A percentile compares a stretch with the other conserved stretches of the same genome.
phyloP scores from a whole-genome alignment of 2,113 vertebrate genomes.

The Microtus richardsoni region DNA sequence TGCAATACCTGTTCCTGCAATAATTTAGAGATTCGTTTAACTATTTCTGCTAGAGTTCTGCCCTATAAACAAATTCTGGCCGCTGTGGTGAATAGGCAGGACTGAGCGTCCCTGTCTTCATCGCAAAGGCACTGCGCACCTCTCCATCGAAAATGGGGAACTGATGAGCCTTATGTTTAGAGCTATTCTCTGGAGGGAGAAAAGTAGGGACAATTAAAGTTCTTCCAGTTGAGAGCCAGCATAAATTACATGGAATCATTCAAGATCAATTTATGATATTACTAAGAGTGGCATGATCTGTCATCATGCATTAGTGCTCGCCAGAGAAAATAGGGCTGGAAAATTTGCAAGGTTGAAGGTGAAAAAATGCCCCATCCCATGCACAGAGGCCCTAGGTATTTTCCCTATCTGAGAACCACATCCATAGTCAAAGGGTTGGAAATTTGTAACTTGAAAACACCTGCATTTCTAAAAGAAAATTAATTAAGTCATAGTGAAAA shows the following conservation, averaged over 20 bases:
- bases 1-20: not conserved
- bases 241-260: constrained; percentile 71
- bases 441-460: not conserved
- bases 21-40: not conserved
- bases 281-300: constrained; percentile 55
- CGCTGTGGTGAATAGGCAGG: not conserved
- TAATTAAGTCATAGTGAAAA: not conserved
- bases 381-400: not conserved
- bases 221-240: constrained; percentile 56
- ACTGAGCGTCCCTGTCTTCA: not conserved
- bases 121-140: constrained; percentile 22
- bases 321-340: constrained; percentile 56
- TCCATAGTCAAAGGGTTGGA: not conserved
- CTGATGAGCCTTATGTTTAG: constrained; percentile 35
- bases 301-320: constrained; percentile 60
- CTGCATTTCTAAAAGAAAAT: constrained; percentile 11
- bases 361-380: not conserved
- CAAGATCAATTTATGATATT: constrained; percentile 70
- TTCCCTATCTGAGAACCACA: not conserved
- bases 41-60: not conserved
- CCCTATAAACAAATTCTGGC: not conserved
- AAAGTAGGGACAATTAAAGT: constrained; percentile 28
- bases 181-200: constrained; percentile 28
- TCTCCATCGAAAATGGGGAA: constrained; percentile 23
- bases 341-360: constrained; percentile 66